phyloP scores from a whole-genome alignment of 2,888 invertebrate genomes.

The Drosophila ochracea region DNA sequence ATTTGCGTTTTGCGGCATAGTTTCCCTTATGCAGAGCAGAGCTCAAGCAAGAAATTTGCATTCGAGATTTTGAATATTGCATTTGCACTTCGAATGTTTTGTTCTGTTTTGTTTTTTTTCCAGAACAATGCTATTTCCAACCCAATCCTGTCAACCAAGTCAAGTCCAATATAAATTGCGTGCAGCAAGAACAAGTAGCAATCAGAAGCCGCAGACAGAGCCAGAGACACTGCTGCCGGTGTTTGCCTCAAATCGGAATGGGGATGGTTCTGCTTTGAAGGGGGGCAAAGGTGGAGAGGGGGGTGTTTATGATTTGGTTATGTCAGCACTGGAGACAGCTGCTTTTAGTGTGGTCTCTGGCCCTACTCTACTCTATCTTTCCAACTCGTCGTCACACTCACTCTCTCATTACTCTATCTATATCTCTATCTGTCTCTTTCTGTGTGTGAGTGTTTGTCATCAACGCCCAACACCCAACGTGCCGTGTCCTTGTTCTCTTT shows the following conservation, averaged over 20 bases:
- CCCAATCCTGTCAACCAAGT: conserved; percentile 2
- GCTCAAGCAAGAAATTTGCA: not conserved
- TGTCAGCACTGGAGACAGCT: conserved; percentile 12
- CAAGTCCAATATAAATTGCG: conserved; percentile 53
- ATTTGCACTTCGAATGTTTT: conserved; percentile 6
- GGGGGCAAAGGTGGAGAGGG: not conserved
- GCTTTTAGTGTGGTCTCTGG: not conserved
- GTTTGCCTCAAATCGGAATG: not conserved
- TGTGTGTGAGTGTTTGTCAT: conserved; percentile 28
- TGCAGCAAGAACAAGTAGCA: conserved; percentile 20
- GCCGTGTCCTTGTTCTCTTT: conserved; percentile 26
- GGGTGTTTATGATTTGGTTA: not conserved
- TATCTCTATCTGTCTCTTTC: not conserved
- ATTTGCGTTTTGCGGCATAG: not conserved
- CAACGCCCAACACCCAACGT: conserved; percentile 30
- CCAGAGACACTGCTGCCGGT: conserved; percentile 18
- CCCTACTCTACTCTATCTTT: not conserved
- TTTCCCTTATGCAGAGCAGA: not conserved
- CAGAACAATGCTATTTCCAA: conserved; percentile 29
- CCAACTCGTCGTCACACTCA: not conserved
- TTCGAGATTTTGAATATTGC: not conserved
- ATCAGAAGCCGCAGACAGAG: conserved; percentile 19
- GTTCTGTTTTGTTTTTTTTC: conserved; percentile 3
- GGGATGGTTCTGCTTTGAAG: not conserved
- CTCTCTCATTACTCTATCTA: not conserved